Percentiles rank a stretch among this genome's conserved stretches.
Conservation (phyloP, 1,140 invertebrate species). For the Thaumetopoea pityocampa region DNA sequence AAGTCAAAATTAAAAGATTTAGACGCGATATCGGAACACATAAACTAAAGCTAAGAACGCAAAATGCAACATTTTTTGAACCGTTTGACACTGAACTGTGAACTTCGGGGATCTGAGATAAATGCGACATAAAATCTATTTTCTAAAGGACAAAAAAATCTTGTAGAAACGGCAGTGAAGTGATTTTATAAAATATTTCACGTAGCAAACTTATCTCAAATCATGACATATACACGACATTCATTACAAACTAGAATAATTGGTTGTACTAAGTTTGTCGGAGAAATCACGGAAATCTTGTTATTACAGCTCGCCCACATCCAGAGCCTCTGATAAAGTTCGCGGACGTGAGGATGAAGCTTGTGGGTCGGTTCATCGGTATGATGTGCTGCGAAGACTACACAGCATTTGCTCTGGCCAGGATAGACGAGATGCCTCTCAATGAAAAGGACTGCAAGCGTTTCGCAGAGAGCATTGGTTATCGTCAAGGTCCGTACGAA, state of each 20-base stretch:
- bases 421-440: conserved; percentile 35
- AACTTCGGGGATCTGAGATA: too few species aligned
- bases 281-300: conserved; percentile 8
- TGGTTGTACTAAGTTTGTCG: conserved; percentile 2
- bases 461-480: conserved; percentile 33
- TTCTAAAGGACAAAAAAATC: too few species aligned
- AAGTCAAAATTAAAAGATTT: too few species aligned
- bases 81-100: too few species aligned
- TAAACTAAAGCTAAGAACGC: too few species aligned
- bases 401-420: conserved; percentile 44
- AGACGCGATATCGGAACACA: too few species aligned
- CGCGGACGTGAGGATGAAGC: conserved; percentile 51
- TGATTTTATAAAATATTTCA: too few species aligned
- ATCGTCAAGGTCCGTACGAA: conserved; percentile 24
- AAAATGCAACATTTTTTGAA: too few species aligned
- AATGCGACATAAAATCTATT: too few species aligned
- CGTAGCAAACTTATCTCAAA: too few species aligned
- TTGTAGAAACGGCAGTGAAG: too few species aligned
- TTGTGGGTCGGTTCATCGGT: conserved; percentile 36
- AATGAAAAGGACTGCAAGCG: conserved; percentile 36
- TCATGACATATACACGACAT: too few species aligned
- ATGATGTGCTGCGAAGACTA: conserved; percentile 61
- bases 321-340: conserved; percentile 40
- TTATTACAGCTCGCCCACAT: conserved; percentile 40
- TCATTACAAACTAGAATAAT: neutral